phyloP scores from a whole-genome alignment of 1,140 invertebrate genomes.

The Grapholita molesta region DNA sequence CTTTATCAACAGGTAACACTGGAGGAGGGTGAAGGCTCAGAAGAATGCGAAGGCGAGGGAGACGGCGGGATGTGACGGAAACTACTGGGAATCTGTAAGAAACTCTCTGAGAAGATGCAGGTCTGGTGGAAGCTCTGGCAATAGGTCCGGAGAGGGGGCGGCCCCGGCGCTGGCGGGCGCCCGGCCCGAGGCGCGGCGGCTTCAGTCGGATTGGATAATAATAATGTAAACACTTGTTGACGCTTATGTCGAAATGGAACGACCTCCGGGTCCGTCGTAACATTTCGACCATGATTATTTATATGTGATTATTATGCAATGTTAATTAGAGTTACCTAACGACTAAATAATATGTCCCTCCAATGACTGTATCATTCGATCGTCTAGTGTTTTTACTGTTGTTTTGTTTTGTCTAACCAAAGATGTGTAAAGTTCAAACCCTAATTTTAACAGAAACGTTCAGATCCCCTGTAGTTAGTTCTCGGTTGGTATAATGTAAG shows the following conservation, averaged over 20 bases:
- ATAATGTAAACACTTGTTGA: slow-evolving; percentile 62
- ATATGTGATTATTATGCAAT: slow-evolving; percentile 69
- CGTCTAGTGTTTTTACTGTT: slow-evolving; percentile 63
- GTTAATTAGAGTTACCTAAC: slow-evolving; percentile 75
- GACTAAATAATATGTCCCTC: slow-evolving; percentile 72
- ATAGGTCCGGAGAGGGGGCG: slow-evolving; percentile 60
- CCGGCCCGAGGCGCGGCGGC: slow-evolving; percentile 26
- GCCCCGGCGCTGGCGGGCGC: slow-evolving; percentile 18
- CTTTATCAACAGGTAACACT: slow-evolving; percentile 85
- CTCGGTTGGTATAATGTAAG: slow-evolving; percentile 69
- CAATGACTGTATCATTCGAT: slow-evolving; percentile 71
- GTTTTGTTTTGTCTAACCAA: slow-evolving; percentile 72
- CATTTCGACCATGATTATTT: slow-evolving; percentile 68
- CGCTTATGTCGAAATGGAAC: slow-evolving; percentile 68
- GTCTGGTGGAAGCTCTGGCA: slow-evolving; percentile 87
- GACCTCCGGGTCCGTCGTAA: slow-evolving; percentile 51
- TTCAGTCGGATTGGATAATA: slow-evolving; percentile 57
- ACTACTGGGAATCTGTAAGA: slow-evolving; percentile 90
- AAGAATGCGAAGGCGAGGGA: slow-evolving; percentile 79
- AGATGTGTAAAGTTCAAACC: slow-evolving; percentile 56
- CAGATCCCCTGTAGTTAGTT: slow-evolving; percentile 67
- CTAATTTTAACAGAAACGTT: slow-evolving; percentile 52
- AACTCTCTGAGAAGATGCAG: slow-evolving; percentile 90
- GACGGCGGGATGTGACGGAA: slow-evolving; percentile 92
- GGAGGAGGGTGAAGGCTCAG: slow-evolving; percentile 87